These are phyloP conservation scores for Colletes latitarsis DNA, from an alignment of 1,140 invertebrate species.

Conservation along the genomic window DNA sequence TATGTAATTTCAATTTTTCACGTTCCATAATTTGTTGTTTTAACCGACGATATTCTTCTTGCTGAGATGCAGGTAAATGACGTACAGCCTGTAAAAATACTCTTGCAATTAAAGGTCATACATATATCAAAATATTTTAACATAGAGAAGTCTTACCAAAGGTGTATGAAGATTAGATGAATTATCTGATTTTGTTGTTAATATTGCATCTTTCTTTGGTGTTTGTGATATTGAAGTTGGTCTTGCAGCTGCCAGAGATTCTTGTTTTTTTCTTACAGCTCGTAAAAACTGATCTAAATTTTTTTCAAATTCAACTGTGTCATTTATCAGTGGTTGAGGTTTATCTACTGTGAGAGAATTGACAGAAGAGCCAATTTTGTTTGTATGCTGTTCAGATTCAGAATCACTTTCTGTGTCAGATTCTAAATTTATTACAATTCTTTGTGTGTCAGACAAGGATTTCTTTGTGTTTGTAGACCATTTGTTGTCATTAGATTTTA, in stretches of 20 bases:
- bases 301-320: conserved; percentile 74
- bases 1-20: conserved; percentile 69
- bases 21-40: conserved; percentile 76
- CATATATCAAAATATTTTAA: neutral
- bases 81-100: conserved; percentile 76
- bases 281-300: conserved; percentile 77
- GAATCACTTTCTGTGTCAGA: conserved; percentile 77
- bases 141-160: conserved; percentile 58
- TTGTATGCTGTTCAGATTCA: conserved; percentile 57
- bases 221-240: conserved; percentile 23
- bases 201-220: conserved; percentile 28
- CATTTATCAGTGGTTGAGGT: conserved; percentile 57
- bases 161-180: conserved; percentile 60
- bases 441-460: conserved; percentile 50
- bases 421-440: conserved; percentile 76
- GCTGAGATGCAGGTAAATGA: conserved; percentile 75
- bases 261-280: conserved; percentile 74
- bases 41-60: conserved; percentile 79
- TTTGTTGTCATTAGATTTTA: conserved; percentile 30
- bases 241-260: conserved; percentile 58
- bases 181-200: conserved; percentile 22
- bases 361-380: neutral
- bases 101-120: conserved; percentile 8
- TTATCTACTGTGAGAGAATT: conserved; percentile 26
- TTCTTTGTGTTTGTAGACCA: conserved; percentile 55